Conservation (phyloP, 2,888 invertebrate species). For the Paralinhomoeus sp. region DNA sequence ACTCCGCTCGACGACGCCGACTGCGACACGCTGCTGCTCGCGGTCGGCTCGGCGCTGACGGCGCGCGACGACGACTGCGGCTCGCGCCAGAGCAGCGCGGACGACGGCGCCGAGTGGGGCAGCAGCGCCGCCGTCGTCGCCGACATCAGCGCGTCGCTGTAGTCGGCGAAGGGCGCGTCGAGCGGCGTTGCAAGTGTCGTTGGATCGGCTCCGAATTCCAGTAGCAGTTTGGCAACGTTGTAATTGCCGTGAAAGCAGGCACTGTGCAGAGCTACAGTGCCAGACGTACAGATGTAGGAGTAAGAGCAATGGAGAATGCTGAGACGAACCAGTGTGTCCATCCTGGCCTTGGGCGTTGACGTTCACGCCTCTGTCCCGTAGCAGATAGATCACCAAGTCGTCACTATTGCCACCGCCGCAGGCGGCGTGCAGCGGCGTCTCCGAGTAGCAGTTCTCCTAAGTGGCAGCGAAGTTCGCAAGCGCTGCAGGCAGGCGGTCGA, state of each 20-base stretch:
- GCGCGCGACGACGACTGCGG: no score
- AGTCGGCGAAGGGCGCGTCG: conserved; percentile 9
- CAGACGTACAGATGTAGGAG: no score
- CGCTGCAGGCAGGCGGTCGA: no score
- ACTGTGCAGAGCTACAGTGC: conserved; percentile 28
- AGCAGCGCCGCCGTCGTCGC: neutral
- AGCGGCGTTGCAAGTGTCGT: conserved; percentile 26
- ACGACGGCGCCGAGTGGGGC: neutral
- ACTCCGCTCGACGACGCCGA: neutral
- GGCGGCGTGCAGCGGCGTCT: conserved; percentile 31
- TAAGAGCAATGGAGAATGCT: no score
- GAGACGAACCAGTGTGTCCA: conserved; percentile 29
- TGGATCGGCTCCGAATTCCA: conserved; percentile 31
- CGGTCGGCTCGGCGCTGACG: no score
- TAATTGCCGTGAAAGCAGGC: conserved; percentile 32
- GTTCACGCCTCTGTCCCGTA: conserved; percentile 28
- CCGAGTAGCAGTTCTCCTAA: conserved; percentile 31
- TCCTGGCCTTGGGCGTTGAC: conserved; percentile 31
- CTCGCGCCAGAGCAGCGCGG: neutral
- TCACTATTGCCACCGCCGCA: conserved; percentile 30
- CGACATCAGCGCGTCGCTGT: neutral
- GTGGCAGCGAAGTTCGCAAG: no score
- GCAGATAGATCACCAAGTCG: conserved; percentile 29
- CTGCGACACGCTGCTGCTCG: neutral
- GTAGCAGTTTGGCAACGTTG: conserved; percentile 27